phyloP scores from a whole-genome alignment of 2,797 vertebrate genomes.

The Enteromius viviparus region DNA sequence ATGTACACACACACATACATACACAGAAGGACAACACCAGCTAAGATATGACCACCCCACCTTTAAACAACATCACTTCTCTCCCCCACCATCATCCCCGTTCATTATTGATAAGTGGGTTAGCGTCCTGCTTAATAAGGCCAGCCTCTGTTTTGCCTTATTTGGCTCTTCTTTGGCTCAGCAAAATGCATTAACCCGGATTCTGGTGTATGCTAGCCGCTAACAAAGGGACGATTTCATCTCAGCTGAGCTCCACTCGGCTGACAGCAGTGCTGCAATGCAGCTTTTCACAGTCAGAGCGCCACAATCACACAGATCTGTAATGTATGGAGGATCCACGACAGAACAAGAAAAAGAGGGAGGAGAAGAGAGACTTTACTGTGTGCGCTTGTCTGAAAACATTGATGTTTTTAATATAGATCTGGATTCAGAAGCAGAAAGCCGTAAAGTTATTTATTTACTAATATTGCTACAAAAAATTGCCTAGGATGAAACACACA shows the following conservation, averaged over 20 bases:
- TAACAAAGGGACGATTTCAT: slow-evolving; percentile 32
- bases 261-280: slow-evolving; percentile 57
- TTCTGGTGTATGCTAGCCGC: slow-evolving; percentile 23
- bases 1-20: background rate
- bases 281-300: slow-evolving; percentile 51
- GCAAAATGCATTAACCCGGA: slow-evolving; percentile 33
- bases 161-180: slow-evolving; percentile 17
- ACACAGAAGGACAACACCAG: background rate
- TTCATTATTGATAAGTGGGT: slow-evolving; percentile 36
- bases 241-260: slow-evolving; percentile 37
- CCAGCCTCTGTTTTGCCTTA: slow-evolving; percentile 25
- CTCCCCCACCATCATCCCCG: background rate
- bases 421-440: background rate
- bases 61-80: background rate
- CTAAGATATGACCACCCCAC: background rate
- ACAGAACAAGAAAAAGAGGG: slow-evolving; percentile 10
- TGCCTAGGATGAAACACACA: background rate
- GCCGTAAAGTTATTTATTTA: background rate
- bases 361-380: background rate
- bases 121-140: slow-evolving; percentile 42
- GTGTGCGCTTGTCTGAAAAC: background rate
- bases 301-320: slow-evolving; percentile 33
- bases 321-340: slow-evolving; percentile 28
- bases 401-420: background rate
- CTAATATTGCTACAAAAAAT: background rate